Evolutionary conservation across 2,113 vertebrate genomes (phyloP), one percentile per base, ranked within the genome.

Genomic region (Apodemus sylvaticus): DNA sequence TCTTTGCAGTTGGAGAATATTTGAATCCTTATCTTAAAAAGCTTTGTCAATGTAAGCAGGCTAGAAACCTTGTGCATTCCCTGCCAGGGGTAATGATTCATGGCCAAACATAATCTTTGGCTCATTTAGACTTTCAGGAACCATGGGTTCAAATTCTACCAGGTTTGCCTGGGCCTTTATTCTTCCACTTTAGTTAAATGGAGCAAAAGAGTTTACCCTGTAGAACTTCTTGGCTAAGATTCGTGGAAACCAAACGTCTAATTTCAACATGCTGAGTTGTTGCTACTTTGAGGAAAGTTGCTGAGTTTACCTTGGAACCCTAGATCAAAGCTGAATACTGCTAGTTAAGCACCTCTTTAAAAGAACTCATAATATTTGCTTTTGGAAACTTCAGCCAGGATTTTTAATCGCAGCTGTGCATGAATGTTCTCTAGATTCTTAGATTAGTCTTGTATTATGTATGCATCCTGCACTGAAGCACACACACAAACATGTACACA

Each of bases 121-220:
- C 83, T 96, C 66, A 51, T 70, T 95, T 90, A 90, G 88, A 95
- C 92, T 97, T 96, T 92, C 95, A 70, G 58, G 74, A 97, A 97
- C 64, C 83, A 16, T 3, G 64, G 71, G 89, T 97, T 97, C 97
- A 97, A 97, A 97, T 94, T 31, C 81, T 92, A 53, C 77, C 79
- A 85, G 78, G 95, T 92, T 71, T 92, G n/a, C 26, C 10, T 71
- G 12, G 86, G 64, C 53, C 64, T 96, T 97, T 73, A 55, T 93
- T 91, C 81, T 93, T 93, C 53, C 31, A 70, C 87, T 73, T 93
- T 92, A 93, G 86, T 94, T 68, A 95, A 94, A 93, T 73, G 22
- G n/a, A 93, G 74, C 66, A 71, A 71, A 92, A 91, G 62, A 78
- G 26, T 85, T 95, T 77, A 70, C 55, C 58, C 73, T 48, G 34